Percentiles rank a stretch among this genome's conserved stretches.
Conservation (phyloP, 2,797 vertebrate species). For the Loriculus beryllinus region DNA sequence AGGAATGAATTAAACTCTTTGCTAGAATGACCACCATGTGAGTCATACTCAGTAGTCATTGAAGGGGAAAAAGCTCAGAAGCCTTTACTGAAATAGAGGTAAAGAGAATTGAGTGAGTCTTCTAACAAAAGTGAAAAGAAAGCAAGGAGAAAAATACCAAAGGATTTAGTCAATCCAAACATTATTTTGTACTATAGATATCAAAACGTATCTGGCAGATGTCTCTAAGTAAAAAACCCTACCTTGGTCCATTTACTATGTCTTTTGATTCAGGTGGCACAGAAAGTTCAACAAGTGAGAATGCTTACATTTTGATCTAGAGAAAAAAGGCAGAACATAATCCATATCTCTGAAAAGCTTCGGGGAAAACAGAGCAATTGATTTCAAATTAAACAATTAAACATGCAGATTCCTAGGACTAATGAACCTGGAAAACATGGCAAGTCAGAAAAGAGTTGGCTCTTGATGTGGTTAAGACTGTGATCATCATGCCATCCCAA, state of each 20-base stretch:
- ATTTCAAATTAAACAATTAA: slow-evolving; percentile 25
- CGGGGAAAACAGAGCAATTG: background rate
- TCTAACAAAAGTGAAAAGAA: background rate
- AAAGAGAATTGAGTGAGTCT: background rate
- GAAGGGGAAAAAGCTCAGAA: background rate
- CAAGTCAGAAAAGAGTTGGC: background rate
- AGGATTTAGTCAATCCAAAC: background rate
- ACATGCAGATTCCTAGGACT: background rate
- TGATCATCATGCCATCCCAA: background rate
- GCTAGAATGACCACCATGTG: background rate
- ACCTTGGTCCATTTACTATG: background rate
- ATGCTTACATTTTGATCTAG: background rate
- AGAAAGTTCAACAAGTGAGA: background rate
- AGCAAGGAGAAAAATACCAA: background rate
- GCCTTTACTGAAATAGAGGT: background rate
- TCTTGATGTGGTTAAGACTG: background rate
- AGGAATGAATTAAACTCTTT: background rate
- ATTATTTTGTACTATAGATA: background rate
- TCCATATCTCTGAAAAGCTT: background rate
- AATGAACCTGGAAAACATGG: background rate
- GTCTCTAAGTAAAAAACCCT: background rate
- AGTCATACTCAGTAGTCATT: background rate
- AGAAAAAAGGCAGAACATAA: background rate
- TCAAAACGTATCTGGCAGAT: background rate
- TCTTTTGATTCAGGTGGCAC: background rate